Base-by-base conservation (phyloP, 2,113 vertebrate genomes). In the Lepisosteus osseus region DNA sequence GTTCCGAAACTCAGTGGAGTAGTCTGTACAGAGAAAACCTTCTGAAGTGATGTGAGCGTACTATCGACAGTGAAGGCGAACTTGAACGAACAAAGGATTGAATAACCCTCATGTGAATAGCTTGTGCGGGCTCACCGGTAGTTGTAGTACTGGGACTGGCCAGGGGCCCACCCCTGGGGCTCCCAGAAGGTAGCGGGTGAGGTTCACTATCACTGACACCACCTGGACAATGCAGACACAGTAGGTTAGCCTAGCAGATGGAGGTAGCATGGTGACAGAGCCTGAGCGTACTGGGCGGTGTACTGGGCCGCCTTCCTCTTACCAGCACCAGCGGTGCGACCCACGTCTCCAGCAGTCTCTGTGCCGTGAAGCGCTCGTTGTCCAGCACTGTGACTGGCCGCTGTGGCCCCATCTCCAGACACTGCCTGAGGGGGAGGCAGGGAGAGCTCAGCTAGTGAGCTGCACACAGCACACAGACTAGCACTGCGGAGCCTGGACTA, bases 101-200 rank as follows among this genome's bases (percentile, higher is more conserved):
- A 29, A 29, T 29, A 29, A 29, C 29, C 29, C 29, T 29, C 29
- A 29, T 29, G 29, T 29, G 29, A 2, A 29, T 29, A 29, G 29
- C 29, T 2, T 1, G 42, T 45, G 11, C 43, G 11, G 54, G 72
- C 63, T 42, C 51, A 79, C 79, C 14, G 68, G 76, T 51, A 82
- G 56, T 56, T 74, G 71, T 44, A 82, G 72, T 4, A 82, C 74
- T 29, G 72, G 71, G 47, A 75, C 68, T 55, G 65, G 73, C 76
- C 74, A 79, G 0, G 80, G 69, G 67, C 77, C 78, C 1, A 80
- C 70, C 67, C 78, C 75, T 59, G 78, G 82, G 47, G 71, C 64
- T 9, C 69, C 75, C 14, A 79, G 57, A n/a, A 75, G 12, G 42
- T 54, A 71, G 2, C 68, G 68, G 3, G 71, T 45, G 13, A 67